phyloP scores from a whole-genome alignment of 2,113 vertebrate species.

The Muscicapa adusta region DNA sequence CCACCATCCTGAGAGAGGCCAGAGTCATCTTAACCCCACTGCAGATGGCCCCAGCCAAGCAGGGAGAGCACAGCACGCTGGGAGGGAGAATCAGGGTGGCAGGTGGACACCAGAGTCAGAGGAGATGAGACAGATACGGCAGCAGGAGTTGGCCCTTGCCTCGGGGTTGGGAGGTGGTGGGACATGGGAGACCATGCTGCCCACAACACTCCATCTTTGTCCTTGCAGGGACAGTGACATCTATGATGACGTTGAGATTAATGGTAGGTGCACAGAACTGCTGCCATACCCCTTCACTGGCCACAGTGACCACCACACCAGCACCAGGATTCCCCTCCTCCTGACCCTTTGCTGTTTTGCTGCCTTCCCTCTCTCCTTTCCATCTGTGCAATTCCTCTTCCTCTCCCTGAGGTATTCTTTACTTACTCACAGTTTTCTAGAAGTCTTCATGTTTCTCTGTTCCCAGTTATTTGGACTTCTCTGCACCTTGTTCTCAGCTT shows the following conservation, averaged over 20 bases:
- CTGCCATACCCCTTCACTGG: not conserved
- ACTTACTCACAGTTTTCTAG: not conserved
- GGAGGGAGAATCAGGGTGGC: rapidly evolving
- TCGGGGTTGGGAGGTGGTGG: rapidly evolving
- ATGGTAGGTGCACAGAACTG: constrained; percentile 40
- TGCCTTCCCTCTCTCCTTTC: not conserved
- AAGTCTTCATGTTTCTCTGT: not conserved
- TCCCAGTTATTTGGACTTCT: not conserved
- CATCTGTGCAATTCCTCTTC: not conserved
- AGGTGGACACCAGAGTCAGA: not conserved
- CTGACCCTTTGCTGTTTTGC: not conserved
- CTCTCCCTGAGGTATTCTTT: not conserved
- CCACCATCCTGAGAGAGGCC: not conserved
- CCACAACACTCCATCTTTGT: not conserved
- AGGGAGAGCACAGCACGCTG: not conserved
- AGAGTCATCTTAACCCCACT: not conserved
- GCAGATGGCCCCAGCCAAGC: not conserved
- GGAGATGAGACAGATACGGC: rapidly evolving
- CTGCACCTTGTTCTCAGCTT: not conserved
- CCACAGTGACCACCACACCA: not conserved
- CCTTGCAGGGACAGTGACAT: constrained; percentile 77
- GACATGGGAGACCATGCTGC: not conserved
- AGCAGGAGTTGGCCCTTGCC: not conserved
- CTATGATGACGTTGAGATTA: constrained; percentile 79
- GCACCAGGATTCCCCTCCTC: not conserved